Evolutionary conservation across 2,113 vertebrate species (phyloP), one percentile per base, ranked within the genome.

Genomic region (Smithornis capensis): DNA sequence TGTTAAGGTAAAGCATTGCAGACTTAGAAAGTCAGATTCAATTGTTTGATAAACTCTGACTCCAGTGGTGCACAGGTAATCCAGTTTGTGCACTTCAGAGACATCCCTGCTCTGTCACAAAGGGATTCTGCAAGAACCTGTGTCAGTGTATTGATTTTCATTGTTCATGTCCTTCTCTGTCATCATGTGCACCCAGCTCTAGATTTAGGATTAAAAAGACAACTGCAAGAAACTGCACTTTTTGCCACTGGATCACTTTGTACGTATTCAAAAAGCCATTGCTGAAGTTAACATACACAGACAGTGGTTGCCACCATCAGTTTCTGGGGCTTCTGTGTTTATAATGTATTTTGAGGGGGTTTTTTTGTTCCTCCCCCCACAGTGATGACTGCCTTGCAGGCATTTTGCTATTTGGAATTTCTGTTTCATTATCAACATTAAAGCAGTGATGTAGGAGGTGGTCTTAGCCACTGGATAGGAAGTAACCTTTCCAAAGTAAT

Each of bases 371-470:
- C 9, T 45, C 17, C 35, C 5, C 6, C 40, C 52, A 25, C 9
- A 9, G 44, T 31, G 27, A 14, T 29, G 25, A 17, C 38, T 82
- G 52, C 49, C 40, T 71, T 68, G 50, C 19, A 76, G 40, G 31
- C 9, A 10, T 60, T 88, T 69, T 62, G 25, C 64, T 65, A 1
- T 19, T 71, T 77, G 29, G 60, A 57, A 37, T 91, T 94, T 78
- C 49, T 83, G 27, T 75, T 81, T 56, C 40, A 6, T 83, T 68
- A 15, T 27, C 17, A 23, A 2, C 56, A 14, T 77, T 49, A 63
- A 9, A 38, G 31, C 38, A 45, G 7, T 0, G 0, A 21, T 27
- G 4, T 6, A 38, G 74, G 27, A 70, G 25, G 25, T 56, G 17
- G 11, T 70, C 40, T 53, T 62, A 50, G 24, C 40, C 63, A 45